These are phyloP conservation scores for Hypomecis punctinalis DNA, from an alignment of 2,888 invertebrate genomes.

Conservation along the genomic window DNA sequence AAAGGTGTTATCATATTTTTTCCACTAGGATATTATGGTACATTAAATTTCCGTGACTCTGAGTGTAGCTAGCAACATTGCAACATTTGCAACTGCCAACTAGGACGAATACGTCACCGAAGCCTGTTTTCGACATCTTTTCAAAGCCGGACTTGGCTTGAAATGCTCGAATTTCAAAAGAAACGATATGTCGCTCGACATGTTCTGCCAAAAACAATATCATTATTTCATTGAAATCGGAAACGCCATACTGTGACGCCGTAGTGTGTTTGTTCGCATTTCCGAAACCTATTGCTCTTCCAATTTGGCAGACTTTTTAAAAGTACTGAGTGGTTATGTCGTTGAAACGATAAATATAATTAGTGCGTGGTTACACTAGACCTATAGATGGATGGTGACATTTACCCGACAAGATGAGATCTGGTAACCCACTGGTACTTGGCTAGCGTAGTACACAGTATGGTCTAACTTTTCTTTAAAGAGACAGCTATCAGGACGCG, in stretches of 20 bases:
- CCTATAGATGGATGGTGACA: no score
- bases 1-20: no score
- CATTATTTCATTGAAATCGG: slow-evolving; percentile 73
- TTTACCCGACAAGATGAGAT: no score
- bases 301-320: slow-evolving; percentile 35
- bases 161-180: slow-evolving; percentile 54
- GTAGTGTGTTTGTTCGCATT: slow-evolving; percentile 64
- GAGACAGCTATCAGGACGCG: no score
- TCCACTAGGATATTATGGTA: no score
- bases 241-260: slow-evolving; percentile 61
- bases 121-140: slow-evolving; percentile 10
- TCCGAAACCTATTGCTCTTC: slow-evolving; percentile 36
- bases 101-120: slow-evolving; percentile 1
- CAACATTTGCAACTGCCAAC: background rate
- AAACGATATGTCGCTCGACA: slow-evolving; percentile 50
- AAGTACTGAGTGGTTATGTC: slow-evolving; percentile 2
- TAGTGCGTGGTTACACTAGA: no score
- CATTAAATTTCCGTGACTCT: no score
- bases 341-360: background rate
- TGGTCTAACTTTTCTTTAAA: no score
- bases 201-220: slow-evolving; percentile 73
- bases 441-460: no score
- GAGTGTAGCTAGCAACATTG: background rate
- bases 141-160: slow-evolving; percentile 52
- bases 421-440: no score